These are phyloP conservation scores for Ochropacha duplaris DNA, from an alignment of 2,888 invertebrate genomes.

Conservation along the genomic window DNA sequence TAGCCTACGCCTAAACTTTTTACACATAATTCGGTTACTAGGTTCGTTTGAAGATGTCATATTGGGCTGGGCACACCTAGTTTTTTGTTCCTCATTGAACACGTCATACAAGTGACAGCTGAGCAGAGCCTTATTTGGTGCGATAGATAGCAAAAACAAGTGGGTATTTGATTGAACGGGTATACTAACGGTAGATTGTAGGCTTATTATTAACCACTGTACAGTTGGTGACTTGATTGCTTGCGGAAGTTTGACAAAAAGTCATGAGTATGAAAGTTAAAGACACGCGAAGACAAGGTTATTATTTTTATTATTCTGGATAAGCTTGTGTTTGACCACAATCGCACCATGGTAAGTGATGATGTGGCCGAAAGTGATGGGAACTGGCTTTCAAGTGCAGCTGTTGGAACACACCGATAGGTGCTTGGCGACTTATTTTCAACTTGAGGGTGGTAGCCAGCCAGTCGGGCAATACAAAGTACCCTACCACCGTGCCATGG, in stretches of 20 bases:
- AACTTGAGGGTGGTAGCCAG: no score
- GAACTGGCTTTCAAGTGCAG: no score
- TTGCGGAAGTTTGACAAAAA: not conserved
- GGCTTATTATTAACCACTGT: slow-evolving; percentile 3
- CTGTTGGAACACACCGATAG: no score
- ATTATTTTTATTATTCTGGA: no score
- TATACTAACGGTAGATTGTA: slow-evolving; percentile 6
- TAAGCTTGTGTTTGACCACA: no score
- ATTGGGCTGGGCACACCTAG: not conserved
- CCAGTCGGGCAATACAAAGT: no score
- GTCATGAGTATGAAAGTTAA: not conserved
- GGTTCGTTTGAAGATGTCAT: not conserved
- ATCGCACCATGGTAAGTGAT: no score
- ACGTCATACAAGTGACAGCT: not conserved
- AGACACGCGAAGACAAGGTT: no score
- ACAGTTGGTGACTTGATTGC: not conserved
- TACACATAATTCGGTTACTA: not conserved
- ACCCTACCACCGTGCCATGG: no score
- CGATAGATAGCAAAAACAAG: slow-evolving; percentile 7
- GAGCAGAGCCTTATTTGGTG: slow-evolving; percentile 5
- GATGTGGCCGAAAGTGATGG: no score
- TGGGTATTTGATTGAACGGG: slow-evolving; percentile 3
- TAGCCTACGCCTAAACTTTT: not conserved
- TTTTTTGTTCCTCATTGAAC: not conserved
- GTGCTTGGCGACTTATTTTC: no score